Base-by-base conservation (phyloP, 2,113 vertebrate genomes). In the Myrmecobius fasciatus region DNA sequence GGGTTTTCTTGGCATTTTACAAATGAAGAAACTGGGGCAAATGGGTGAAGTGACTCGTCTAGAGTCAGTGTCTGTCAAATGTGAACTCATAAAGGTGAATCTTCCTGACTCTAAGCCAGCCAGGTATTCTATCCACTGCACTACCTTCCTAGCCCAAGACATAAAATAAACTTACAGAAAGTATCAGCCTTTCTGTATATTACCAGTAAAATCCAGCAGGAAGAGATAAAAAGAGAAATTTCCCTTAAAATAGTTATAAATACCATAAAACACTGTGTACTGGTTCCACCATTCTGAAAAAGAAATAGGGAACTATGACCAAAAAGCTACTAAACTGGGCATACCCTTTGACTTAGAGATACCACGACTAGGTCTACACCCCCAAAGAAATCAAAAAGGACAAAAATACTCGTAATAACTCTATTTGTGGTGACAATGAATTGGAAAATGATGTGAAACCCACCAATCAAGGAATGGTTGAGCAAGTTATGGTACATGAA, bases 61-160 rank as follows among this genome's bases (percentile, higher is more conserved):
- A 75, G 3, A 6, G 36, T 43, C n/a, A 83, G 20, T 22, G n/a
- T 43, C n/a, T 43, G 36, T n/a, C 8, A 9, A 17, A 22, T 83
- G 22, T 83, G 17, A 43, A 83, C 12, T 83, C 67, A n/a, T 60
- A 14, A 75, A 75, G 60, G n/a, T 75, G 67, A 43, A 7, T 83
- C 1, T 43, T 83, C 7, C 5, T 83, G 36, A 83, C 2, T 83
- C 17, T n/a, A 43, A 20, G 20, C 0, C 67, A 20, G 20, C 0
- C 67, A n/a, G 20, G n/a, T 24, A 22, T 7, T 43, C 67, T 83
- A 24, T 43, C 1, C 20, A 43, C 6, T n/a, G 36, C 14, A 5
- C 31, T 24, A n/a, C 60, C 36, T n/a, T 20, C 2, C 67, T 43
- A 11, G 6, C 17, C 67, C 36, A 83, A 20, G 67, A 43, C 22